Evolutionary conservation across 2,113 vertebrate genomes (phyloP), one percentile per base, ranked within the genome.

Genomic region (Galeopterus variegatus): DNA sequence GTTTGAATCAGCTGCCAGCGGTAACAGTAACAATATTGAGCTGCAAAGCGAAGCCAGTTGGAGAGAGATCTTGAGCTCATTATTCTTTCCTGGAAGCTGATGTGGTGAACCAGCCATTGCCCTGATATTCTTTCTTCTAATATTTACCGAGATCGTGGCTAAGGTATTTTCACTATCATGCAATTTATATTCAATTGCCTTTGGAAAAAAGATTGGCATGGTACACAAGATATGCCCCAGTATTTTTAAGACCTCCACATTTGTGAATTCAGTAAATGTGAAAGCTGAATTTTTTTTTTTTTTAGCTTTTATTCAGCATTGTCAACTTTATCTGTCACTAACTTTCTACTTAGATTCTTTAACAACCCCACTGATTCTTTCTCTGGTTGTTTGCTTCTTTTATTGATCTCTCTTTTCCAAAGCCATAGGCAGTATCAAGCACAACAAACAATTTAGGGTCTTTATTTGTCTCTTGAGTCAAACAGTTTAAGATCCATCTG

Each of bases 381-480:
- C 60, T 26, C 60, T 92, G 86, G 3, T 52, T 96, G 76, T 94
- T 98, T 97, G 67, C 17, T 97, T 95, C 56, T 82, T 94, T 94
- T 97, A 97, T 92, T 90, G 2, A 95, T 97, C 77, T 73, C 76
- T 93, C 88, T 13, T 3, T 93, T 95, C 92, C 48, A 96, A 64
- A 97, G 62, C 19, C 65, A 95, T 45, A 64, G 45, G 50, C 94
- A 93, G 56, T 97, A 65, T 52, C 87, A 96, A 97, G 3, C 26
- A 96, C 69, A 95, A 92, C 86, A 98, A 97, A 96, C 5, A 97
- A 95, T 75, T 92, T 97, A 95, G 88, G 18, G 26, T 76, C 56
- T 83, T 87, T 90, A 93, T 98, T 97, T 97, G n/a, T 97, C 91
- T 95, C 80, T 90, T 26, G 92, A 97, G 17, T 94, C 18, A 92